Percentiles rank a stretch among this genome's conserved stretches.
Conservation (phyloP, 1,140 invertebrate genomes). For the Phymorhynchus buccinoides region DNA sequence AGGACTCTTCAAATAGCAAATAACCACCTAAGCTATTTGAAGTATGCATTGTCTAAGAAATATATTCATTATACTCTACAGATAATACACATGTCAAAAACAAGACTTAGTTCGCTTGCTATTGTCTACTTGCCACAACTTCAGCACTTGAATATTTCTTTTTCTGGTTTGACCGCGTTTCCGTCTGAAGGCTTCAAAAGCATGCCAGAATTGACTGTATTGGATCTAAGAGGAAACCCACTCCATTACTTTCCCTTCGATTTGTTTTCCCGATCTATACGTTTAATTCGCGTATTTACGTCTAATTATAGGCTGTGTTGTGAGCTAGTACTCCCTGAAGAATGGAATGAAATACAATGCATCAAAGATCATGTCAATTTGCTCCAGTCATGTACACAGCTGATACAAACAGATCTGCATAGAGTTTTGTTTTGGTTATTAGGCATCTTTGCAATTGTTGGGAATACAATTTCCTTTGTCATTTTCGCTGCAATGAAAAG, state of each 20-base stretch:
- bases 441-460: too few species aligned
- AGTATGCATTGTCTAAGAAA: too few species aligned
- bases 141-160: background rate
- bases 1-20: slow-evolving; percentile 21
- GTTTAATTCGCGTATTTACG: background rate
- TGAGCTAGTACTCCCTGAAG: too few species aligned
- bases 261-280: slow-evolving; percentile 31
- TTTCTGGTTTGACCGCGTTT: background rate
- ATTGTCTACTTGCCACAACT: slow-evolving; percentile 9
- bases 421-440: too few species aligned
- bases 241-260: background rate
- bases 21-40: slow-evolving; percentile 5
- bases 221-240: background rate
- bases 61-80: background rate
- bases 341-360: too few species aligned
- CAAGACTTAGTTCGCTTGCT: background rate
- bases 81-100: background rate
- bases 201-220: background rate
- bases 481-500: too few species aligned
- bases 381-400: too few species aligned
- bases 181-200: background rate
- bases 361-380: too few species aligned
- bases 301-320: too few species aligned
- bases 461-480: too few species aligned
- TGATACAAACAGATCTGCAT: too few species aligned